Evolutionary conservation across 2,888 invertebrate species (phyloP), one percentile per base, ranked within the genome.

Genomic region (Penaeus monodon): DNA sequence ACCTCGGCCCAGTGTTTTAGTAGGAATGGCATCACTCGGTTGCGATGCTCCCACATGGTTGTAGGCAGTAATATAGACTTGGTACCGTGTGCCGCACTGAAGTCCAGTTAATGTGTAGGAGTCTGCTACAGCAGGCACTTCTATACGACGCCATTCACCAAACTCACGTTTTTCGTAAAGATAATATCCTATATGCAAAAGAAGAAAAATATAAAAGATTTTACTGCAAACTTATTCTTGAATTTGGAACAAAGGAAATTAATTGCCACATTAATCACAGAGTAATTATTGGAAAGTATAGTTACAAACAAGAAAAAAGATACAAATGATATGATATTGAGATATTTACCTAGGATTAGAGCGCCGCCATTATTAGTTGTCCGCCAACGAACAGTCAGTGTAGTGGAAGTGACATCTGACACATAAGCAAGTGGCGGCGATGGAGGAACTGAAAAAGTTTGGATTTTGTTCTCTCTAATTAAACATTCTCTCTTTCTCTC

Each of bases 81-180:
- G 96, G 92, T 97, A 97, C 63, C 96, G 94, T 0, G 96, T 97
- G 10, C 97, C 97, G 91, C 97, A 97, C 95, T 96, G 96, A 73
- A 97, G 93, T 92, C 96, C 96, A 74, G 96, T 95, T 66, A 97
- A 92, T 89, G 96, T 94, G 92, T 96, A 96, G 86, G 96, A 95
- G 88, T 95, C 95, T 12, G 95, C 95, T 89, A 96, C 95, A 14
- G 96, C 95, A 90, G 96, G 96, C 84, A 97, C 96, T 92, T 97
- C 97, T 88, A 97, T 93, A 92, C 97, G 97, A 92, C 97, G 97
- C 97, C 97, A 97, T 91, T 97, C 97, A 0, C 97, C 97, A 91
- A 96, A 96, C 91, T 97, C 96, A 24, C 96, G 94, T 92, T 97
- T 97, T 92, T 97, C 97, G 93, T 97, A 97, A 89, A 97, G 96